phyloP scores from a whole-genome alignment of 2,113 vertebrate genomes.

The Nanorana parkeri region DNA sequence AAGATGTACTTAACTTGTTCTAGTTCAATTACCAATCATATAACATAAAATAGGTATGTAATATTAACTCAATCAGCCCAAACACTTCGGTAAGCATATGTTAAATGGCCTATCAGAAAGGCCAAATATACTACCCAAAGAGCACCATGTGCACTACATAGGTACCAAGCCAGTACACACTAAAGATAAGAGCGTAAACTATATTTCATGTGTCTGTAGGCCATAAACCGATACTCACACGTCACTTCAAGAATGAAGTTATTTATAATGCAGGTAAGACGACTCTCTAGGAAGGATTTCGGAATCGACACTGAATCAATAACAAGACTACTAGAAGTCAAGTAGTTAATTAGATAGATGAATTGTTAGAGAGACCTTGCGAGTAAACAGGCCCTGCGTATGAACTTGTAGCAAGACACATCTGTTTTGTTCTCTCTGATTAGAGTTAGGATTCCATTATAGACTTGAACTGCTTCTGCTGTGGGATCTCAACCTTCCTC shows the following conservation, averaged over 20 bases:
- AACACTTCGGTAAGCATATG: neutral
- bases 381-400: neutral
- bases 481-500: neutral
- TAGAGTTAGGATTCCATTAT: neutral
- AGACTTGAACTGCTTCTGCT: neutral
- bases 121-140: neutral
- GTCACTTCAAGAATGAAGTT: neutral
- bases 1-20: too few relatives aligned
- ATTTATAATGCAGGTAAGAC: conserved; percentile 28
- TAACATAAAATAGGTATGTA: neutral
- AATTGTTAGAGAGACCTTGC: conserved; percentile 19
- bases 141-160: neutral
- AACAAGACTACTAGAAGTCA: conserved; percentile 22
- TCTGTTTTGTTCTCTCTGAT: neutral
- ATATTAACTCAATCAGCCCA: too few relatives aligned
- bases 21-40: neutral
- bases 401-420: conserved; percentile 15
- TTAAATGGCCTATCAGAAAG: conserved; percentile 1
- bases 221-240: neutral
- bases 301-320: conserved; percentile 8
- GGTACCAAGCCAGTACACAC: neutral
- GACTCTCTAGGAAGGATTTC: conserved; percentile 12
- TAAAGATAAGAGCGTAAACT: conserved; percentile 18
- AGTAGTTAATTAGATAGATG: conserved; percentile 27
- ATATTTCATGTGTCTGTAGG: neutral